These are phyloP conservation scores for Bucco capensis DNA, from an alignment of 2,113 vertebrate species.

Conservation along the genomic window DNA sequence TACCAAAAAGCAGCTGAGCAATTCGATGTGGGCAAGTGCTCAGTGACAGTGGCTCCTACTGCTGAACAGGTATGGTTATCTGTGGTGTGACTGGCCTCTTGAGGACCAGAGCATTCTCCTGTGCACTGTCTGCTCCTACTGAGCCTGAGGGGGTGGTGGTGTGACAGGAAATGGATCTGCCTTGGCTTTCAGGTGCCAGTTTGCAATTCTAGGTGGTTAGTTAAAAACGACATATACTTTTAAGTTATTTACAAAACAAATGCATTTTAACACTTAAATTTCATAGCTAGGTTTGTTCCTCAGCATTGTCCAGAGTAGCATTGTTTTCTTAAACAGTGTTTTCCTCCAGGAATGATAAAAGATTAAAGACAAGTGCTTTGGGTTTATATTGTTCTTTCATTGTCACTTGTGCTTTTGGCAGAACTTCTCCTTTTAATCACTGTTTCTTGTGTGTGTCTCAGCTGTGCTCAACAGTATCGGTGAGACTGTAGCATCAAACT, in stretches of 20 bases:
- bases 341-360: not conserved
- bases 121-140: not conserved
- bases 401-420: not conserved
- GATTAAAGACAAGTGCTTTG: not conserved
- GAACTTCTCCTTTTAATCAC: not conserved
- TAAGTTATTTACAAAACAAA: not conserved
- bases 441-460: not conserved
- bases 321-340: not conserved
- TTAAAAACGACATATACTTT: not conserved
- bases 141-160: not conserved
- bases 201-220: not conserved
- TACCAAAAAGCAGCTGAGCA: not conserved
- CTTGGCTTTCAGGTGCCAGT: not conserved
- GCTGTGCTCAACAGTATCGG: not conserved
- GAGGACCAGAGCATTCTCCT: not conserved
- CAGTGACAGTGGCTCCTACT: not conserved
- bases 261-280: not conserved
- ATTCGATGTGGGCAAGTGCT: accelerated
- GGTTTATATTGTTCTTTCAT: not conserved
- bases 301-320: not conserved
- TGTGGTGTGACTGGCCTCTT: not conserved
- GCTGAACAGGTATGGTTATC: not conserved
- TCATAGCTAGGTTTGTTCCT: not conserved
- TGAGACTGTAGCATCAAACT: not conserved
- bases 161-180: not conserved